phyloP scores from a whole-genome alignment of 2,888 invertebrate species.

The Drosophila infuscata region DNA sequence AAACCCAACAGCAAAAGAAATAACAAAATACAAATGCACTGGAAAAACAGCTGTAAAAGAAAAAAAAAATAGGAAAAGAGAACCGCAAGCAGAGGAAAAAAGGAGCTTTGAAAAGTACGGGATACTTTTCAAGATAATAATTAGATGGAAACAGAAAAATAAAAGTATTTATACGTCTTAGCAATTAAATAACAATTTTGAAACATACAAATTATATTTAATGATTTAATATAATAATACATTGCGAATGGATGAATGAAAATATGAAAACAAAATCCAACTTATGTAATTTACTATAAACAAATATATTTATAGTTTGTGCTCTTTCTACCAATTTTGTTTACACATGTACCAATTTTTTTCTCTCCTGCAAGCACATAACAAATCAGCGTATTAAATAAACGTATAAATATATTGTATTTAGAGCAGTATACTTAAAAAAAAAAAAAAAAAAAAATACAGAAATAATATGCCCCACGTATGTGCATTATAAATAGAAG shows the following conservation, averaged over 20 bases:
- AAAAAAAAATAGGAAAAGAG: not conserved
- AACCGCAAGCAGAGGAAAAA: slow-evolving; percentile 11
- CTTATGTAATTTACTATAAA: slow-evolving; percentile 67
- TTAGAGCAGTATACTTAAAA: slow-evolving; percentile 41
- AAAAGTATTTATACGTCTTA: slow-evolving; percentile 76
- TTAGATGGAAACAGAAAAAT: slow-evolving; percentile 54
- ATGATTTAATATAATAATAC: slow-evolving; percentile 67
- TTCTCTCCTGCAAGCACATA: slow-evolving; percentile 35
- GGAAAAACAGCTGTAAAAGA: slow-evolving; percentile 48
- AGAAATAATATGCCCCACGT: slow-evolving; percentile 45
- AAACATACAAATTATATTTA: slow-evolving; percentile 75
- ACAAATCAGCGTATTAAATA: slow-evolving; percentile 47
- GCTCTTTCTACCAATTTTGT: slow-evolving; percentile 58
- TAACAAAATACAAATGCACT: slow-evolving; percentile 12
- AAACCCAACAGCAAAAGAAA: slow-evolving; percentile 40
- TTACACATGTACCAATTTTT: slow-evolving; percentile 20
- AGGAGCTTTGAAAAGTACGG: slow-evolving; percentile 27
- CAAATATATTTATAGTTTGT: slow-evolving; percentile 72
- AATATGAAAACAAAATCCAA: slow-evolving; percentile 44
- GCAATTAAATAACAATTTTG: slow-evolving; percentile 72
- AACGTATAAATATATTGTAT: slow-evolving; percentile 35
- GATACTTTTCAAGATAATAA: slow-evolving; percentile 38
- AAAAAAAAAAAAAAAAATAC: slow-evolving; percentile 16
- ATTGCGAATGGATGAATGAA: slow-evolving; percentile 56
- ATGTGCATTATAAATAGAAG: slow-evolving; percentile 66